Evolutionary conservation across 2,888 invertebrate species (phyloP), one percentile per base, ranked within the genome.

Genomic region (Ophioninae sp.): DNA sequence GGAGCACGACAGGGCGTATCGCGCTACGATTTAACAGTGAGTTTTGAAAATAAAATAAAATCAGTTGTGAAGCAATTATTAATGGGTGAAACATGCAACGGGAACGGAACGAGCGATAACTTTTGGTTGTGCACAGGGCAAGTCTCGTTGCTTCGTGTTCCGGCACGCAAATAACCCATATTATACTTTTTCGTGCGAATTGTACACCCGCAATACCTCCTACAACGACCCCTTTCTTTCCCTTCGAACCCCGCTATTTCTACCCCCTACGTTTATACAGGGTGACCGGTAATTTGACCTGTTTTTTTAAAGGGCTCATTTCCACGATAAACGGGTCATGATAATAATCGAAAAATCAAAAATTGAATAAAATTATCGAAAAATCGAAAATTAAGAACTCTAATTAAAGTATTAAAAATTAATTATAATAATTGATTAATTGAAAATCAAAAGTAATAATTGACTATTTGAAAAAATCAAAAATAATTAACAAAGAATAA

Each of bases 121-220:
- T 88, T 92, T 92, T 84, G 90, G 87, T 86, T 87, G 84, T 79
- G 72, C 79, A 10, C 67, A 58, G 65, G 65, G 59, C 67, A 69
- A 30, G 64, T 73, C 73, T 73, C 73, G 73, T 75, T 56, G 37
- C 58, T 22, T 51, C 51, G 17, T 72, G 72, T 81, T 61, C 72
- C 23, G 81, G 90, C 92, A 91, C 92, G 92, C 92, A 91, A 92
- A 92, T 93, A 91, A 92, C 91, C 91, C 91, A 90, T 92, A 91
- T 92, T 91, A 90, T 86, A 85, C 85, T 85, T 86, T 90, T 85
- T 87, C 87, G 86, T 89, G 88, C 84, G 81, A 84, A 84, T 81
- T 76, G 81, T 84, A 84, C 81, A 81, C 79, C 81, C 81, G 81
- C 81, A 81, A 84, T 89, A 89, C 89, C 88, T 89, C 89, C 51